These are phyloP conservation scores for Cephus pygmeus DNA, from an alignment of 2,888 invertebrate species.

Conservation along the genomic window DNA sequence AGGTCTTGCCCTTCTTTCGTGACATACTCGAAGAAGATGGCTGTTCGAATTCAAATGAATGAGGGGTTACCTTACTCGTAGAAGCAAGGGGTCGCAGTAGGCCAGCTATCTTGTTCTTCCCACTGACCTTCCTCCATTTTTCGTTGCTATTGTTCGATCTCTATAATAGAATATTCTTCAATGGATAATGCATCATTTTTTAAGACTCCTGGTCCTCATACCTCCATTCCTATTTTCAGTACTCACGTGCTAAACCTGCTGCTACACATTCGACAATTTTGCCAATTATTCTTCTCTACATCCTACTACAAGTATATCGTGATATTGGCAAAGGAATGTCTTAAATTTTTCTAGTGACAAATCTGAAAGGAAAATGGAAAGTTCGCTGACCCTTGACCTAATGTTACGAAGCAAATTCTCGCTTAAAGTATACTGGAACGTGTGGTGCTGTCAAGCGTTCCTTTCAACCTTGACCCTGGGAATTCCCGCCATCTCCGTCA, in stretches of 20 bases:
- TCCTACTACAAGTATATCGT: not conserved
- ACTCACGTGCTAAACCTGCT: no score
- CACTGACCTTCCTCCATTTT: not conserved
- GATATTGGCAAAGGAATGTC: not conserved
- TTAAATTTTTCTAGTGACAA: not conserved
- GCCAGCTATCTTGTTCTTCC: not conserved
- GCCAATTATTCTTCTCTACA: not conserved
- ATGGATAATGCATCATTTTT: not conserved
- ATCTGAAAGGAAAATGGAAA: constrained; percentile 6
- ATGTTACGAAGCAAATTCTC: constrained; percentile 4
- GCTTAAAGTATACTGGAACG: constrained; percentile 11
- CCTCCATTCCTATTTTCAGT: not conserved
- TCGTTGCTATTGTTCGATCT: not conserved
- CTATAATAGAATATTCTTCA: not conserved
- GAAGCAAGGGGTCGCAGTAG: not conserved
- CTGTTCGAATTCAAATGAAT: not conserved
- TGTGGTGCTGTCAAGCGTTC: constrained; percentile 9
- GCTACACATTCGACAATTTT: no score
- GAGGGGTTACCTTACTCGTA: not conserved
- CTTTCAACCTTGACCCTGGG: constrained; percentile 46
- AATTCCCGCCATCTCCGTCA: constrained; percentile 1
- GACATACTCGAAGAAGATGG: not conserved
- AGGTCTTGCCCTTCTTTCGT: not conserved
- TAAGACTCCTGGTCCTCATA: not conserved
- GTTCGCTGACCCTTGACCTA: constrained; percentile 42